Percentiles rank a stretch among this genome's conserved stretches.
These are phyloP conservation scores for Silurus lanzhouensis DNA, from an alignment of 2,797 vertebrate species.

Conservation along the genomic window DNA sequence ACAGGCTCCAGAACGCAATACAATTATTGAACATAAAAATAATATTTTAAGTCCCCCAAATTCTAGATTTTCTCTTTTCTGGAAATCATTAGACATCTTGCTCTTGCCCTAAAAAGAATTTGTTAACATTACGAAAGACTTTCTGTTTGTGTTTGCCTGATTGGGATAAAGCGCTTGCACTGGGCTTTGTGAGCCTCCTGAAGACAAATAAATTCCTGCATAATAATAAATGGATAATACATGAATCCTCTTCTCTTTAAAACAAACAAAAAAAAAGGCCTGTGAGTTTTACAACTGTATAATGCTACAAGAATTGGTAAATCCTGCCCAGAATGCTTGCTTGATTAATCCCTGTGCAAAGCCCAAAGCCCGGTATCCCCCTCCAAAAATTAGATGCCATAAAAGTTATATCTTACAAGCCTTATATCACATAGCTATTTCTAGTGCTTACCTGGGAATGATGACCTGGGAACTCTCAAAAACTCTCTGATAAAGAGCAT, in stretches of 20 bases:
- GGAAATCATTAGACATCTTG: not conserved
- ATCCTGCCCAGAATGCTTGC: not conserved
- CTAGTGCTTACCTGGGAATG: not conserved
- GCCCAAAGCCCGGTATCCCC: not conserved
- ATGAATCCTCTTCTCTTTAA: not conserved
- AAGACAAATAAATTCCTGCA: not conserved
- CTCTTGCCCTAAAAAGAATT: not conserved
- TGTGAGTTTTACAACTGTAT: not conserved
- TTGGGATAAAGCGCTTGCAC: not conserved
- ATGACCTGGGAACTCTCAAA: not conserved
- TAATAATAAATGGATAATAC: no score
- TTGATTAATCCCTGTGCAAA: not conserved
- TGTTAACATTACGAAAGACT: not conserved
- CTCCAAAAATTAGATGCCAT: not conserved
- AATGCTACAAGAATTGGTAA: not conserved
- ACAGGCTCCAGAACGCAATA: not conserved
- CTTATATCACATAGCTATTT: not conserved
- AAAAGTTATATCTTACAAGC: not conserved
- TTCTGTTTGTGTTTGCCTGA: not conserved
- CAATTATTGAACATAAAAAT: not conserved
- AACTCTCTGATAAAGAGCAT: not conserved
- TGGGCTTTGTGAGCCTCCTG: not conserved
- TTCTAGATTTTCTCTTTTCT: not conserved
- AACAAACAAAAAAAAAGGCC: not conserved
- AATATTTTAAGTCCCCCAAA: not conserved